Evolutionary conservation across 2,797 vertebrate genomes (phyloP), one percentile per base, ranked within the genome.

Genomic region (Pogoniulus pusillus): DNA sequence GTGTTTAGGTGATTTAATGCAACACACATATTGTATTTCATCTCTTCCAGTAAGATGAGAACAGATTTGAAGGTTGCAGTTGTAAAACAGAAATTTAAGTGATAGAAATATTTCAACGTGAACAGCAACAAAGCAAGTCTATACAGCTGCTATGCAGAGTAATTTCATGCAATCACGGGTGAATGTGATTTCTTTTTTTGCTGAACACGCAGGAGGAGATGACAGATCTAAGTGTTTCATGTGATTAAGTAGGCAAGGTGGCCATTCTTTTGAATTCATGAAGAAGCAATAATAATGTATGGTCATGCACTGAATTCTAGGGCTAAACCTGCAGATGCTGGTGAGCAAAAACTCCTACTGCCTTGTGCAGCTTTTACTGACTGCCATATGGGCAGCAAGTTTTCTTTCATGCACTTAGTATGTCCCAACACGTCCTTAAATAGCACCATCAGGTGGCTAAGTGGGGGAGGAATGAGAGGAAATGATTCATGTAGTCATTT

Each of bases 251-350:
- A 85, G 90, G 68, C 30, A 82, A 85, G 84, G 66, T 82, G 34
- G 60, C 43, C 84, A 83, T 95, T 95, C 90, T 87, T 93, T 85
- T 95, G 58, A 85, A 92, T 94, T 95, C 91, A 91, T 82, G 63
- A 66, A 91, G 73, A 87, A 94, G 63, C 84, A 87, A 93, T 95
- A 93, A 92, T 92, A 96, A 89, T 6, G 16, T 6, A 8, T 85
- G 73, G 78, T 85, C 88, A 75, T 65, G 73, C 43, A 93, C 63
- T 88, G 89, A 87, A 75, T 93, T 78, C 57, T 82, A 59, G 78
- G 91, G 86, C 87, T 91, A 93, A 94, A 93, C 39, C 26, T 63
- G 72, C 75, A 82, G 72, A 91, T 90, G 49, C 69, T 59, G n/a
- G 86, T 59, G 65, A 57, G 17, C 75, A 41, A 92, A 85, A 90